A percentile compares a stretch with the other conserved stretches of the same genome.
Evolutionary conservation across 2,888 invertebrate species (phyloP).

Genomic region (Pristionchus exspectatus): DNA sequence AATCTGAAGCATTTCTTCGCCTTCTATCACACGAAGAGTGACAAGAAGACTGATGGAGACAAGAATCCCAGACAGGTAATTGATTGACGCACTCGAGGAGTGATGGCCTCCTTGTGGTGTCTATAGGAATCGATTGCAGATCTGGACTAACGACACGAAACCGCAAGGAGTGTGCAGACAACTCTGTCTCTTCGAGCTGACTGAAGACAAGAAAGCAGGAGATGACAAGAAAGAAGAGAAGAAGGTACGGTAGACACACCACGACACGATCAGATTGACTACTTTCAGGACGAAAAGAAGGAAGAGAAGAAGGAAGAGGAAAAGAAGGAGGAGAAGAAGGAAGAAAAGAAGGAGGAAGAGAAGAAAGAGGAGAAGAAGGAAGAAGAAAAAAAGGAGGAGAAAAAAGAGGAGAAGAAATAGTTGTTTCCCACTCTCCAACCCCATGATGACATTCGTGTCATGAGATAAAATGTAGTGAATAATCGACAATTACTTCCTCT

Average conservation of each 20-base stretch:
- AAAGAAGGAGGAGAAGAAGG: not conserved
- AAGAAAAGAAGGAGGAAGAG: conserved; percentile 24
- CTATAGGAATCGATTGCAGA: not conserved
- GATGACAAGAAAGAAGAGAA: conserved; percentile 14
- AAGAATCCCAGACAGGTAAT: conserved; percentile 46
- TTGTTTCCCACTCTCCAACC: not conserved
- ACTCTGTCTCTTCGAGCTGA: conserved; percentile 53
- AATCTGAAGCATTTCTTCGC: conserved; percentile 61
- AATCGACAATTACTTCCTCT: not conserved
- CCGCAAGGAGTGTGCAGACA: conserved; percentile 61
- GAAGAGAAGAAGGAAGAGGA: conserved; percentile 5
- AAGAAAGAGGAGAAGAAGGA: conserved; percentile 49
- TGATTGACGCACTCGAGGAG: not conserved
- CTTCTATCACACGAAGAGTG: conserved; percentile 60
- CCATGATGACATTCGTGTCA: not conserved
- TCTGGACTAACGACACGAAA: conserved; percentile 59
- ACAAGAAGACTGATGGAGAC: conserved; percentile 56
- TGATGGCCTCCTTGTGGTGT: not conserved
- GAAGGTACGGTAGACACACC: conserved; percentile 2
- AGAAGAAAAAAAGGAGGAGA: conserved; percentile 39
- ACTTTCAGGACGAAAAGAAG: conserved; percentile 12
- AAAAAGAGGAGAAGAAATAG: conserved; percentile 37
- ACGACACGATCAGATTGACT: not conserved
- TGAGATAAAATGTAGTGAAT: conserved; percentile 24
- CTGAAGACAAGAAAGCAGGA: conserved; percentile 25